These are phyloP conservation scores for Drosophila nr. perissopoda DNA, from an alignment of 2,888 invertebrate genomes.

Conservation along the genomic window DNA sequence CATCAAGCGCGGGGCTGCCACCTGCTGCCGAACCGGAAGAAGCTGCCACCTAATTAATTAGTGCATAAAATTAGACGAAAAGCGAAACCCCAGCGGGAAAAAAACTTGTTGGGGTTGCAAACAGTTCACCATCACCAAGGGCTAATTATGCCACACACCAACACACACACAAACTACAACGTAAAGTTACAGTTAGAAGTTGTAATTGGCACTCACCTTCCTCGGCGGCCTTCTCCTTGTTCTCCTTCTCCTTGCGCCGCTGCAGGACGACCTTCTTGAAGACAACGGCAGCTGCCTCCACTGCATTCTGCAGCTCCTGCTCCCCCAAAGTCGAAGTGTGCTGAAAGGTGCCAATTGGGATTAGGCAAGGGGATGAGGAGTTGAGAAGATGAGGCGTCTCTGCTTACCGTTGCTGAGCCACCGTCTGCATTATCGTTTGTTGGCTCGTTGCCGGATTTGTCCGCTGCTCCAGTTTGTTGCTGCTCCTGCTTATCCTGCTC, in stretches of 20 bases:
- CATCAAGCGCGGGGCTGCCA: conserved; percentile 27
- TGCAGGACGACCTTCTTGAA: conserved; percentile 85
- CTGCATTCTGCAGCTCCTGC: conserved; percentile 85
- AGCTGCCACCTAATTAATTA: conserved; percentile 61
- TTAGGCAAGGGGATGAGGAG: background rate
- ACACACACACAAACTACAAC: conserved; percentile 19
- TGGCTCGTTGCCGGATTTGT: conserved; percentile 44
- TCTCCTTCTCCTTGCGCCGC: conserved; percentile 80
- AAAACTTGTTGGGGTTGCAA: conserved; percentile 47
- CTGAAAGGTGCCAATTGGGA: conserved; percentile 21
- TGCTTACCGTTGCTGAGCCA: conserved; percentile 54
- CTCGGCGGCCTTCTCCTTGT: conserved; percentile 81
- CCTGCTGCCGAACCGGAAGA: conserved; percentile 18
- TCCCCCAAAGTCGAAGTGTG: conserved; percentile 84
- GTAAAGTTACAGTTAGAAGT: conserved; percentile 1
- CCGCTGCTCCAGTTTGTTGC: conserved; percentile 30
- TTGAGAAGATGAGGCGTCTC: too few species aligned
- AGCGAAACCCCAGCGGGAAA: conserved; percentile 51
- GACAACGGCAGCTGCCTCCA: conserved; percentile 84
- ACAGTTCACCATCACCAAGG: conserved; percentile 52
- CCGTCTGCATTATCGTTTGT: conserved; percentile 36
- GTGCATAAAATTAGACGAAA: conserved; percentile 60
- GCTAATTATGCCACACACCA: conserved; percentile 50
- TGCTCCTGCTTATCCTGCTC: conserved; percentile 22
- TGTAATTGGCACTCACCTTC: conserved; percentile 81